A percentile compares a stretch with the other conserved stretches of the same genome.
phyloP scores from a whole-genome alignment of 1,140 invertebrate genomes.

The Dryas iulia region DNA sequence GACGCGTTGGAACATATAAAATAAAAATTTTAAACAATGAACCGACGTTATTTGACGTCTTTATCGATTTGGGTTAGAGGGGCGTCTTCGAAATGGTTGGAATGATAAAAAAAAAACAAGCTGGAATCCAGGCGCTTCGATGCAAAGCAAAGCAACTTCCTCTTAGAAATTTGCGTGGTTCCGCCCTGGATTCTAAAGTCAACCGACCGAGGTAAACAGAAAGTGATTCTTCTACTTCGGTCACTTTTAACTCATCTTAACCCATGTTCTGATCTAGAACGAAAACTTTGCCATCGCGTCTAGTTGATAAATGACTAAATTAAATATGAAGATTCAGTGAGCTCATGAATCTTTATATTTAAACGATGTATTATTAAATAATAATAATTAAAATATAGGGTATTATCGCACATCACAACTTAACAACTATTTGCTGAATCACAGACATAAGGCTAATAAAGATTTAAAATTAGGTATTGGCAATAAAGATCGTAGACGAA shows the following conservation, averaged over 20 bases:
- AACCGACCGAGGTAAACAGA: constrained; percentile 34
- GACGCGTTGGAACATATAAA: constrained; percentile 28
- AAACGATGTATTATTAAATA: constrained; percentile 48
- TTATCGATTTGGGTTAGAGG: constrained; percentile 27
- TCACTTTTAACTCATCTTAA: constrained; percentile 34
- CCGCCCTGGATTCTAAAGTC: constrained; percentile 62
- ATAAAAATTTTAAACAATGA: constrained; percentile 49
- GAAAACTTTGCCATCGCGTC: constrained; percentile 54
- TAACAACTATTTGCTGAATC: constrained; percentile 73
- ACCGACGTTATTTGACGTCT: constrained; percentile 44
- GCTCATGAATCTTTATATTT: constrained; percentile 73
- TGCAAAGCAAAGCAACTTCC: constrained; percentile 76
- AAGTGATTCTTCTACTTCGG: constrained; percentile 31
- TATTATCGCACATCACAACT: constrained; percentile 76
- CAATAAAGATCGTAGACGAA: constrained; percentile 61
- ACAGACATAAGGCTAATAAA: constrained; percentile 49
- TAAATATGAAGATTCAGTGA: constrained; percentile 71
- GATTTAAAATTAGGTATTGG: constrained; percentile 62
- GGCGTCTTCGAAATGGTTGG: constrained; percentile 41
- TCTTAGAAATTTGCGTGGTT: constrained; percentile 73
- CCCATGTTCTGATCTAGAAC: constrained; percentile 15
- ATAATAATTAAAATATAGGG: constrained; percentile 67
- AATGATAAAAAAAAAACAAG: constrained; percentile 9
- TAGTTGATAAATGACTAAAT: constrained; percentile 46
- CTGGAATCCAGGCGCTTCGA: constrained; percentile 66